Conservation (phyloP, 2,888 invertebrate genomes). For the Ochropacha duplaris region DNA sequence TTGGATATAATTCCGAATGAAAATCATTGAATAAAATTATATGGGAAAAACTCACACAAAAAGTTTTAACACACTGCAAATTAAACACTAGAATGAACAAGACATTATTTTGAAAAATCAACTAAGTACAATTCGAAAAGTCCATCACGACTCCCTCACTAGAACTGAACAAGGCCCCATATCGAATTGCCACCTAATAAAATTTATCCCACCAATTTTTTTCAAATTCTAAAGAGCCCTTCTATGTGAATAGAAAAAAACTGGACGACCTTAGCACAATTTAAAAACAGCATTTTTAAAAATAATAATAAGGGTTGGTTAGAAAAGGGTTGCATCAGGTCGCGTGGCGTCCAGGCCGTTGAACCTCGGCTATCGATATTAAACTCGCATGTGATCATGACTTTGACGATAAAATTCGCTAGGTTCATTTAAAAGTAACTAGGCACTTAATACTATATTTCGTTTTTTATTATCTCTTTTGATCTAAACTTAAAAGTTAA, state of each 20-base stretch:
- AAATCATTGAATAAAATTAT: too few species aligned
- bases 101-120: not conserved
- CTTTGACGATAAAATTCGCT: not conserved
- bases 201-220: constrained; percentile 40
- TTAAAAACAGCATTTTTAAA: constrained; percentile 47
- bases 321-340: constrained; percentile 43
- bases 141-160: constrained; percentile 16
- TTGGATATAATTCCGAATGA: too few species aligned
- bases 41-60: too few species aligned
- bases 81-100: not conserved
- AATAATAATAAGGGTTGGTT: constrained; percentile 57
- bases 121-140: not conserved
- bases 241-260: constrained; percentile 24
- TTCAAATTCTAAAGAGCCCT: constrained; percentile 41
- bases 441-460: not conserved
- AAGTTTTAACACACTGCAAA: too few species aligned
- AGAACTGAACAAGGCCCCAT: constrained; percentile 16
- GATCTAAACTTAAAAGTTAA: too few species aligned
- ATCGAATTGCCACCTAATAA: constrained; percentile 49
- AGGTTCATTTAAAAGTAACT: too few species aligned
- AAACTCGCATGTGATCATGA: constrained; percentile 2
- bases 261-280: constrained; percentile 70
- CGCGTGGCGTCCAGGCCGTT: constrained; percentile 71
- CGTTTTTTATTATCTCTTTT: not conserved
- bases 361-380: constrained; percentile 48